These are phyloP conservation scores for Pogonocichla stellata DNA, from an alignment of 2,113 vertebrate genomes.

Conservation along the genomic window DNA sequence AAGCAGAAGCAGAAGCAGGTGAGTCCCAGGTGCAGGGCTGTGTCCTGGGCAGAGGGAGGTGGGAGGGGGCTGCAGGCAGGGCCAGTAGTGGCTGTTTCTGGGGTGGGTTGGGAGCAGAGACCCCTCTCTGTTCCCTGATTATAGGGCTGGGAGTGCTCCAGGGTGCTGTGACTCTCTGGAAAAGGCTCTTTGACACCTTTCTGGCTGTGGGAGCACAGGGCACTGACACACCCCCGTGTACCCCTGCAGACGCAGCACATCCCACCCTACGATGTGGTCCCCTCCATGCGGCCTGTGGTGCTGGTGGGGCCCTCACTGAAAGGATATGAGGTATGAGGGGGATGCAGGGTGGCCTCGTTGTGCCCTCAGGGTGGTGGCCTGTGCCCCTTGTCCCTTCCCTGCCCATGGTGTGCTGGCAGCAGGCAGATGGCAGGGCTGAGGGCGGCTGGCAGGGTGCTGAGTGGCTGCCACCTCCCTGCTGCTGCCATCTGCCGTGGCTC, in stretches of 20 bases:
- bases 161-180: background rate
- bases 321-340: slow-evolving; percentile 87
- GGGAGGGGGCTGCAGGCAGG: background rate
- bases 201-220: background rate
- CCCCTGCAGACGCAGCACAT: slow-evolving; percentile 84
- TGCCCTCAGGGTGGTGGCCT: background rate
- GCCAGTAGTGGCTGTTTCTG: too few relatives aligned
- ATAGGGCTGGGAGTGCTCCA: background rate
- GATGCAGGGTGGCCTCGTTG: rapidly evolving
- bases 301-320: slow-evolving; percentile 95
- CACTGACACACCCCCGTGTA: background rate
- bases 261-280: slow-evolving; percentile 94
- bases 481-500: background rate
- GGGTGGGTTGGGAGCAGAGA: background rate
- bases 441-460: background rate
- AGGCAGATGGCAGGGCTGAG: background rate
- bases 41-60: background rate
- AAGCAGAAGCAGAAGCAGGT: slow-evolving; percentile 99
- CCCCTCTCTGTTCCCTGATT: rapidly evolving
- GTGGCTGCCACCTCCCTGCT: background rate
- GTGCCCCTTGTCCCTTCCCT: background rate
- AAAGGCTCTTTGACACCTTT: background rate
- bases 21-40: slow-evolving; percentile 50
- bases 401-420: rapidly evolving
- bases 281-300: slow-evolving; percentile 96